Base-by-base conservation (phyloP, 1,140 invertebrate species). In the Drosophila sulfurigaster region DNA sequence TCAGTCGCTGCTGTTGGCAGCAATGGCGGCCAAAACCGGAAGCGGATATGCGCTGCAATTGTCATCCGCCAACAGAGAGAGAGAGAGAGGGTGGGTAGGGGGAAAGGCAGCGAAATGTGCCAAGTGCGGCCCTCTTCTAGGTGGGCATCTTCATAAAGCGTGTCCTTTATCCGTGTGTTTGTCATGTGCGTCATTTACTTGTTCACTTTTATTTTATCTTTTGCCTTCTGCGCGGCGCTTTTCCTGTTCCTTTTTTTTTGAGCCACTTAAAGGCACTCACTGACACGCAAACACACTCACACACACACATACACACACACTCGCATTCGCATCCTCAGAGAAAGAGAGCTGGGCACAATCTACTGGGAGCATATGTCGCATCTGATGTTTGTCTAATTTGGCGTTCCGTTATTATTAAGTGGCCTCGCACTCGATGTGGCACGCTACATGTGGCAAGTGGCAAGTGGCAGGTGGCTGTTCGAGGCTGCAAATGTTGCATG, bases 41-140 rank as follows among this genome's bases (percentile, higher is more conserved):
- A 85, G 85, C 85, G 85, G 85, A 89, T 85, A 89, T 81, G 85
- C 85, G 85, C 83, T 88, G 83, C 83, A 88, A 88, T 88, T 88
- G 83, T 88, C 83, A 88, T 88, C 54, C 80, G 79, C 78, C 69
- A 63, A 58, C 83, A 59, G 63, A 25, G 15, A 48, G 35, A 1
- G 16, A 15, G 52, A 25, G 16, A 28, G 8, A 63, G 49, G 2
- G 0, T 0, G 20, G 20, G 20, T 3, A 3, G 20, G 20, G 20
- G 20, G 20, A 20, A 25, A 25, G 20, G 20, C 20, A 25, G 20
- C 20, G 32, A 65, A 58, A 58, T 72, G 45, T 58, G 52, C 43
- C 62, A 72, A 72, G 69, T 66, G 62, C 46, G 45, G 5, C 10
- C 10, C 48, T 20, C 2, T 28, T 65, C 32, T 49, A 51, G 62